These are phyloP conservation scores for Fragum sueziense DNA, from an alignment of 2,888 invertebrate genomes.

Conservation along the genomic window DNA sequence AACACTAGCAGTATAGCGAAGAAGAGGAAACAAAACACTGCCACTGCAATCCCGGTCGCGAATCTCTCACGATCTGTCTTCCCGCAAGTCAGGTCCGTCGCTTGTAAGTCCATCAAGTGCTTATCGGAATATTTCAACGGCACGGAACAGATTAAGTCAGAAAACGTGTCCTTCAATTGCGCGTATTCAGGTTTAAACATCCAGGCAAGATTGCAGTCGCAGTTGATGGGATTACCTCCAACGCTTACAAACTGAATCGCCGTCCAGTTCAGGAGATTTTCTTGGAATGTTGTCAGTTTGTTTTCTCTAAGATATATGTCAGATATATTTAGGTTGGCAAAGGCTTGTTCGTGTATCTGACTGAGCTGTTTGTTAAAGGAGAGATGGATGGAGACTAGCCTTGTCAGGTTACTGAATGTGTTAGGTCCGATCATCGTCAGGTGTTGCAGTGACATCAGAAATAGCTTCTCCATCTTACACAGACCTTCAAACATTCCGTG, in stretches of 20 bases:
- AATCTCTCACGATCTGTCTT: constrained; percentile 21
- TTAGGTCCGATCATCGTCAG: constrained; percentile 37
- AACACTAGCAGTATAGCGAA: constrained; percentile 21
- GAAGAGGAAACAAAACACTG: constrained; percentile 33
- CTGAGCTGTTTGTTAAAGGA: constrained; percentile 15
- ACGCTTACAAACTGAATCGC: constrained; percentile 17
- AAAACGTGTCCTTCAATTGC: constrained; percentile 26
- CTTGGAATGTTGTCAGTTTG: constrained; percentile 30
- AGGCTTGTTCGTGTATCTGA: constrained; percentile 41
- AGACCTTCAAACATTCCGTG: constrained; percentile 48
- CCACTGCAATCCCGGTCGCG: constrained; percentile 46
- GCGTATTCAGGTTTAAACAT: constrained; percentile 36
- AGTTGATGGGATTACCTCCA: constrained; percentile 31
- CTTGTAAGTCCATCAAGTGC: neutral
- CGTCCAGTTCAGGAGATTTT: constrained; percentile 39
- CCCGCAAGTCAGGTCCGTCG: constrained; percentile 17
- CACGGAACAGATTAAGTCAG: constrained; percentile 25
- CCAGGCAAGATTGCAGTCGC: constrained; percentile 50
- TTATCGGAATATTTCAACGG: constrained; percentile 20
- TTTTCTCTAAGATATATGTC: constrained; percentile 22
- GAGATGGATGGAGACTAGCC: constrained; percentile 21
- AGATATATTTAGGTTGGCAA: constrained; percentile 17
- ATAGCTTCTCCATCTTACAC: constrained; percentile 12
- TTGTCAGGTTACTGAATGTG: constrained; percentile 36
- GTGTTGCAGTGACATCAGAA: constrained; percentile 21